phyloP scores from a whole-genome alignment of 2,797 vertebrate species.

The Craterocephalus amniculus region DNA sequence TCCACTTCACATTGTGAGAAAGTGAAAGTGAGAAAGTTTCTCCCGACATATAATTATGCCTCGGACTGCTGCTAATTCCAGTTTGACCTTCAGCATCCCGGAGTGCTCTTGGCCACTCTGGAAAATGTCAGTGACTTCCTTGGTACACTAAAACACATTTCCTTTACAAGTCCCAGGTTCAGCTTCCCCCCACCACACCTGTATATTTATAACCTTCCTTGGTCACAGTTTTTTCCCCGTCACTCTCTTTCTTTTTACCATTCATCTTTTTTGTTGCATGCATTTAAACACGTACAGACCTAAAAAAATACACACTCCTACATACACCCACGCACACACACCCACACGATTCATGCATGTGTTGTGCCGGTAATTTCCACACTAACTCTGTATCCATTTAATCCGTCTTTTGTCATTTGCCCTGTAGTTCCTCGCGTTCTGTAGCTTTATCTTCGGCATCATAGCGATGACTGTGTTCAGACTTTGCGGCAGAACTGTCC shows the following conservation, averaged over 20 bases:
- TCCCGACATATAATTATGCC: not conserved
- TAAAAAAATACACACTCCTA: slow-evolving; percentile 43
- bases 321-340: slow-evolving; percentile 17
- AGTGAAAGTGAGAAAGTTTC: not conserved
- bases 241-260: slow-evolving; percentile 22
- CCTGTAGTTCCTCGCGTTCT: slow-evolving; percentile 43
- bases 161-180: slow-evolving; percentile 22
- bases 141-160: slow-evolving; percentile 5
- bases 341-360: slow-evolving; percentile 10
- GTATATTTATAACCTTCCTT: slow-evolving; percentile 50
- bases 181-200: slow-evolving; percentile 28
- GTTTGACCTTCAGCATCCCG: not conserved
- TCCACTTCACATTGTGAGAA: not conserved
- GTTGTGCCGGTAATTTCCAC: slow-evolving; percentile 18
- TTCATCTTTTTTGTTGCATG: slow-evolving; percentile 18
- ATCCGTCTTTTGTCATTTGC: slow-evolving; percentile 47
- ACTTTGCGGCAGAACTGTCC: slow-evolving; percentile 36
- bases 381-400: slow-evolving; percentile 2
- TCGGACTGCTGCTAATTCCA: not conserved
- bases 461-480: slow-evolving; percentile 15
- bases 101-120: slow-evolving; percentile 35
- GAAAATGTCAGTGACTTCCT: slow-evolving; percentile 16
- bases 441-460: slow-evolving; percentile 38
- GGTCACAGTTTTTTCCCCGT: not conserved
- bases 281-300: slow-evolving; percentile 35